Evolutionary conservation across 1,140 invertebrate species (phyloP), one percentile per base, ranked within the genome.

Genomic region (Protaetia brevitarsis): DNA sequence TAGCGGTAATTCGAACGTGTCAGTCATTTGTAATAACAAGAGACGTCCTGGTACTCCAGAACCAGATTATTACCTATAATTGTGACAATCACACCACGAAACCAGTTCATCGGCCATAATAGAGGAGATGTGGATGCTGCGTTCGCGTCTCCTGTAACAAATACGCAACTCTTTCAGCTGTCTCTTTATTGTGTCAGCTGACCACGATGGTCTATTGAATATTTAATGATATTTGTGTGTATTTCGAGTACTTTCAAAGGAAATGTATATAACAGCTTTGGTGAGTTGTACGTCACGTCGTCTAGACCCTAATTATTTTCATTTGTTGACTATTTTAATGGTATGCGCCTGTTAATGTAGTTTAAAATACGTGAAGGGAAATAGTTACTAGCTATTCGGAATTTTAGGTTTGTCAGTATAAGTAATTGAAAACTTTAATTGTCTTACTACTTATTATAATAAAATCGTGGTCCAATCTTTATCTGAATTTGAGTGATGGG

Each of bases 41-140:
- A 51, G 11, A 10, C 41, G 41, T 51, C 41, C 41, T 11, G 11
- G 41, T 23, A 51, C 41, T 51, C 19, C 13, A 51, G 26, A 51
- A 51, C 41, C 41, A 51, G 41, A 51, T 51, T 51, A 51, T 51
- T 51, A 51, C 41, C 41, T 51, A 51, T 51, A 51, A 51, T 51
- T 51, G 41, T 51, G 41, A 51, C 41, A 51, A 51, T 51, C 41
- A 51, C 21, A 51, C 41, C 16, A 51, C 19, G 26, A 51, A 51
- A 51, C 41, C 41, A 51, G 41, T 51, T 51, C 41, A 51, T 26
- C 41, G 19, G 26, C 19, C 41, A 51, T 51, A 51, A 51, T 51
- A 23, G 41, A 23, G 11, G 41, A 13, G 41, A 51, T 51, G 19
- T 51, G 41, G 41, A 51, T 51, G 41, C 41, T 51, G 41, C 41